phyloP scores from a whole-genome alignment of 2,797 vertebrate genomes.

The Moxostoma hubbsi region DNA sequence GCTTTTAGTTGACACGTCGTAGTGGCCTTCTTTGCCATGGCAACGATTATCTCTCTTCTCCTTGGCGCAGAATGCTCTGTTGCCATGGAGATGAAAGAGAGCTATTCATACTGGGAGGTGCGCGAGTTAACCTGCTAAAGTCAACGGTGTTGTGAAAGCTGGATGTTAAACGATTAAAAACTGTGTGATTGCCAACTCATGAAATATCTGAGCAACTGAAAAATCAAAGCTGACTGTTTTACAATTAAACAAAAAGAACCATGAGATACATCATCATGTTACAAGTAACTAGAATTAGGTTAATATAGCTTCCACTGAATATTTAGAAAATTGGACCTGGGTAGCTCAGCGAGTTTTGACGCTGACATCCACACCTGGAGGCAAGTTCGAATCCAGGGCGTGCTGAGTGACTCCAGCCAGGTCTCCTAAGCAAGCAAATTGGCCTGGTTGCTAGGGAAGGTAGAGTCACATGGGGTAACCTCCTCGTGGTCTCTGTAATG shows the following conservation, averaged over 20 bases:
- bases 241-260: neutral
- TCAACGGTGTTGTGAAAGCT: constrained; percentile 55
- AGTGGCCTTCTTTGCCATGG: constrained; percentile 69
- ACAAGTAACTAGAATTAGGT: neutral
- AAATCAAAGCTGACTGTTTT: neutral
- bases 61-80: constrained; percentile 64
- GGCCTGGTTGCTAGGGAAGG: no score
- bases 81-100: constrained; percentile 73
- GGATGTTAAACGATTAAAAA: neutral
- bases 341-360: no score
- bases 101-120: constrained; percentile 49
- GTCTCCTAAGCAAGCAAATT: no score
- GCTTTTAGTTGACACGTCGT: constrained; percentile 68
- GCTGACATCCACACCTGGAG: no score
- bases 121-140: constrained; percentile 30
- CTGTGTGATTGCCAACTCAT: neutral
- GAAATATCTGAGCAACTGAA: neutral
- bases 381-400: no score
- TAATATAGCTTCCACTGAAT: neutral
- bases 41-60: constrained; percentile 67
- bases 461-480: no score
- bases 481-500: no score
- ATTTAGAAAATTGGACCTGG: no score
- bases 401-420: no score
- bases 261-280: neutral